These are phyloP conservation scores for Phalacrocorax brasilianus DNA, from an alignment of 2,113 vertebrate species.

Conservation along the genomic window DNA sequence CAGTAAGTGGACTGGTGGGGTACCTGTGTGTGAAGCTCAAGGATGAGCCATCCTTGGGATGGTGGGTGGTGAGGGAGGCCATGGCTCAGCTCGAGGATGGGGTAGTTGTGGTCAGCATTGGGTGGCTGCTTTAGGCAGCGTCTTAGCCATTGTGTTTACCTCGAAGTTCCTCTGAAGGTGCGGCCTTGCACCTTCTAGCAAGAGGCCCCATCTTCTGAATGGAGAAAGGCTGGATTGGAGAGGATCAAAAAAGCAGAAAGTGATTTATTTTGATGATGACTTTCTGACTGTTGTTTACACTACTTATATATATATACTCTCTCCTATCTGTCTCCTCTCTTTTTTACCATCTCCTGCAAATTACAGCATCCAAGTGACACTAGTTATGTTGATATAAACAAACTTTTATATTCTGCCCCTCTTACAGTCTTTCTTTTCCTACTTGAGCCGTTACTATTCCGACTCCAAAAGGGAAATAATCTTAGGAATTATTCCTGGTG, in stretches of 20 bases:
- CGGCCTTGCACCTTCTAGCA: background rate
- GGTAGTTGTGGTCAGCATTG: fast-evolving
- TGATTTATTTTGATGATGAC: background rate
- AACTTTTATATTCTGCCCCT: background rate
- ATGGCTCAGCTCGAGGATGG: background rate
- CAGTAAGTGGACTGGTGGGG: background rate
- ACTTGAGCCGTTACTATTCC: background rate
- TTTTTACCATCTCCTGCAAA: background rate
- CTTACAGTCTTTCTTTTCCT: background rate
- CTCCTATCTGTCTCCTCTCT: background rate
- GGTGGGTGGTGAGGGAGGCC: background rate
- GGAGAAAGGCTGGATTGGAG: background rate
- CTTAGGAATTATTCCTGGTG: background rate
- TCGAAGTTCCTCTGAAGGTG: background rate
- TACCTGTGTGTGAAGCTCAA: background rate
- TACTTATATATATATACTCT: background rate
- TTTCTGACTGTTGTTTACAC: background rate
- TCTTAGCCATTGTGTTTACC: background rate
- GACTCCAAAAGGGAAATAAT: background rate
- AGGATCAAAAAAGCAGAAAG: background rate
- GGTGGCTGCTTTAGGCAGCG: background rate
- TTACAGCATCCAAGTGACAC: background rate
- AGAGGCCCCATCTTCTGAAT: background rate
- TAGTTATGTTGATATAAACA: background rate
- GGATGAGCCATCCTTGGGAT: background rate